Base-by-base conservation (phyloP, 2,113 vertebrate genomes). In the Pelecanus crispus region DNA sequence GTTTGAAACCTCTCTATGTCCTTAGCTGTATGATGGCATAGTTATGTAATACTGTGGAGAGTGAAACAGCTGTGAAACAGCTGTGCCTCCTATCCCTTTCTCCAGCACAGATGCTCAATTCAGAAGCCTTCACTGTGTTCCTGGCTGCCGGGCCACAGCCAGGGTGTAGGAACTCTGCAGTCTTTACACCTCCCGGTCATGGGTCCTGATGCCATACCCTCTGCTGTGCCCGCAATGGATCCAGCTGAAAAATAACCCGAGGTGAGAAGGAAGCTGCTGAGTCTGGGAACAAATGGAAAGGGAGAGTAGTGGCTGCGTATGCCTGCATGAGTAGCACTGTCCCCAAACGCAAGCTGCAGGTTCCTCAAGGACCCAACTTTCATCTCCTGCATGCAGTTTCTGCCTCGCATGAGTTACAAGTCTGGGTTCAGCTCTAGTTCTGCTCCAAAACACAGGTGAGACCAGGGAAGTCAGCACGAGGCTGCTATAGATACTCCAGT, bases 271-370 rank as follows among this genome's bases (percentile, higher is more conserved):
- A 34, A 19, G 8, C 7, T 87, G 65, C 25, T 55, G 10, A 81
- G 31, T 34, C 72, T 65, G 38, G 36, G 56, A 90, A 67, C 13
- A 79, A 31, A 58, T 1, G 18, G 65, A 28, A 90, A 62, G 11
- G 11, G 32, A 21, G 31, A 61, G 20, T 0, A 56, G 47, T 16
- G 29, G 31, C 28, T 65, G 20, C 0, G 2, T 15, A 34, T 4
- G 31, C 13, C 45, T 32, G n/a, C 3, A 7, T 17, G 52, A 81
- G 16, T 31, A 84, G 26, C 1, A 36, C 40, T 61, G 59, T 36
- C 25, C 82, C 55, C 29, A 63, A 10, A 55, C 0, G 0, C 29
- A 16, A 84, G 26, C 44, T 3, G 1, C 52, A n/a, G 29, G 38
- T 62, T 72, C 36, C 38, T 17, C 58, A 31, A 42, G 49, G 62